Evolutionary conservation across 2,888 invertebrate species (phyloP).

Genomic region (Petrophora chlorosata): DNA sequence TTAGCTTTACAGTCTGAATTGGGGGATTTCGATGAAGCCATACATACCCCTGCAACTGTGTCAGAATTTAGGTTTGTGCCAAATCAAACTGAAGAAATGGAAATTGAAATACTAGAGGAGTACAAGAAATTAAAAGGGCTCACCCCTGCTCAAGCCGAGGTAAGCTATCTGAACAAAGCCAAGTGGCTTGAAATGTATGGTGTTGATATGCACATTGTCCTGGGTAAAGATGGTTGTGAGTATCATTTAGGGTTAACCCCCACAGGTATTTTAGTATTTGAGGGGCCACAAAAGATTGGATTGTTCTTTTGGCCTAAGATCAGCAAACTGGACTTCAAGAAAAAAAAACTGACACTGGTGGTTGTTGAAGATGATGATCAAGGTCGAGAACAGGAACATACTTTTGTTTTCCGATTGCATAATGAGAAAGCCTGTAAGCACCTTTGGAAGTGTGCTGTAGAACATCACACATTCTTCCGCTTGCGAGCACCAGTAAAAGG

Average conservation of each 20-base stretch:
- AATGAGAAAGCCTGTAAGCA: slow-evolving; percentile 99
- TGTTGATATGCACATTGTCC: slow-evolving; percentile 98
- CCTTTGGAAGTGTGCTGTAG: slow-evolving; percentile 99
- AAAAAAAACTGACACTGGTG: slow-evolving; percentile 97
- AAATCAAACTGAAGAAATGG: slow-evolving; percentile 98
- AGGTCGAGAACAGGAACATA: slow-evolving; percentile 98
- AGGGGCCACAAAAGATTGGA: slow-evolving; percentile 98
- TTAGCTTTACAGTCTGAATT: slow-evolving; percentile 98
- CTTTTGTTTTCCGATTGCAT: slow-evolving; percentile 97
- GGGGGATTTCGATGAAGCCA: slow-evolving; percentile 96
- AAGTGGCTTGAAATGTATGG: slow-evolving; percentile 99
- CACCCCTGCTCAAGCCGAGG: slow-evolving; percentile 97
- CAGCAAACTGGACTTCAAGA: slow-evolving; percentile 98
- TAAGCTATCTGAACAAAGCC: slow-evolving; percentile 96
- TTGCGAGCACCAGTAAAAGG: slow-evolving; percentile 95
- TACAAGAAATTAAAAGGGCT: slow-evolving; percentile 94
- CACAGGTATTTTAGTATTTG: slow-evolving; percentile 98
- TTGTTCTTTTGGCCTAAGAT: slow-evolving; percentile 99
- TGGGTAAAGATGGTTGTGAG: slow-evolving; percentile 98
- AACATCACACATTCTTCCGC: slow-evolving; percentile 99
- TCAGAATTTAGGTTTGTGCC: slow-evolving; percentile 99
- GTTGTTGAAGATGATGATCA: slow-evolving; percentile 99
- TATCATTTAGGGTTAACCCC: slow-evolving; percentile 98
- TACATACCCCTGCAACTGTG: slow-evolving; percentile 97
- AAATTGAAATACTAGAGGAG: slow-evolving; percentile 96